Evolutionary conservation across 2,888 invertebrate species (phyloP).

Genomic region (Morpho deidamia): DNA sequence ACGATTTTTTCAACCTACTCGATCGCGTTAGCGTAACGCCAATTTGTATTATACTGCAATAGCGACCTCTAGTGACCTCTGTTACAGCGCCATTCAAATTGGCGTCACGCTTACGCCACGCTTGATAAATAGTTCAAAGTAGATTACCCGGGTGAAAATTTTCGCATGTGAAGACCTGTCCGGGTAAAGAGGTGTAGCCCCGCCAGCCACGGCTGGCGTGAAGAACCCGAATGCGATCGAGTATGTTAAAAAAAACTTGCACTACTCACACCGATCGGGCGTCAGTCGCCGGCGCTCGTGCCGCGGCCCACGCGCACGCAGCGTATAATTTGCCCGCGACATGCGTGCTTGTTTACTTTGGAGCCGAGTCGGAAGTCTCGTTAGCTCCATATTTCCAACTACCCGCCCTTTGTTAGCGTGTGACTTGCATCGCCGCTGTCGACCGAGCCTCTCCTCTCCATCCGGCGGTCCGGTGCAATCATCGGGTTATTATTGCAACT

Average conservation of each 20-base stretch:
- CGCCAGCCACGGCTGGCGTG: too few species aligned
- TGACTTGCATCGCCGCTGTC: slow-evolving; percentile 40
- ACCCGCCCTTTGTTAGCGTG: slow-evolving; percentile 37
- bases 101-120: too few species aligned
- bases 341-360: slow-evolving; percentile 53
- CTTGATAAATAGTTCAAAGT: too few species aligned
- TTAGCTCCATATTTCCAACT: slow-evolving; percentile 52
- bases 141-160: too few species aligned
- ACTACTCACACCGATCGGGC: too few species aligned
- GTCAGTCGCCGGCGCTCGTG: slow-evolving; percentile 24
- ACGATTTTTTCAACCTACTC: too few species aligned
- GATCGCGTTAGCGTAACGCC: too few species aligned
- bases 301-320: slow-evolving; percentile 21
- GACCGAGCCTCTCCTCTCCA: slow-evolving; percentile 30
- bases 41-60: too few species aligned
- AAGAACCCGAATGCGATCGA: background rate
- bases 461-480: slow-evolving; percentile 23
- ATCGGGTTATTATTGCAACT: slow-evolving; percentile 17
- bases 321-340: slow-evolving; percentile 44
- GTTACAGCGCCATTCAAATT: too few species aligned
- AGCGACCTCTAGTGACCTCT: too few species aligned
- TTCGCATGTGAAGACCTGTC: too few species aligned
- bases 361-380: slow-evolving; percentile 52
- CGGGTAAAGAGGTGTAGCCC: too few species aligned
- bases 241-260: background rate